Conservation (phyloP, 2,113 vertebrate species). For the Telmatochromis sp. region DNA sequence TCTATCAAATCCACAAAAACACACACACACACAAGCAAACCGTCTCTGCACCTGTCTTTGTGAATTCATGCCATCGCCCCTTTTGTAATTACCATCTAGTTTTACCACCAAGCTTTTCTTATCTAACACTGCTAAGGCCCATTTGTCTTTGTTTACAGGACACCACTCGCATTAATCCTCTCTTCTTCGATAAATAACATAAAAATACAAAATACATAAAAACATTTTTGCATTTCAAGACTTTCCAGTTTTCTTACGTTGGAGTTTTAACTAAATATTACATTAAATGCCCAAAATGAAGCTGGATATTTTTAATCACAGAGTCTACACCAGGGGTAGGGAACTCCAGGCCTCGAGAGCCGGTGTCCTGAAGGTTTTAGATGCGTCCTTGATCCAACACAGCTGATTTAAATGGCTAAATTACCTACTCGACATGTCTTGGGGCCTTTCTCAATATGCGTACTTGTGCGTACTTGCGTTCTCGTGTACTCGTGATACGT, state of each 20-base stretch:
- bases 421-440: neutral
- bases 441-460: neutral
- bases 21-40: neutral
- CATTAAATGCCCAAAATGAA: neutral
- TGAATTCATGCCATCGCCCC: neutral
- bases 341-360: neutral
- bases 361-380: neutral
- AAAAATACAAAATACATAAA: neutral
- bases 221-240: neutral
- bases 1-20: neutral
- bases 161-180: neutral
- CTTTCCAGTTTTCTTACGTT: neutral
- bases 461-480: too few species aligned
- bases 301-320: neutral
- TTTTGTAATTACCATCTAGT: neutral
- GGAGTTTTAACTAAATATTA: neutral
- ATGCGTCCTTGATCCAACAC: neutral
- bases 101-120: neutral
- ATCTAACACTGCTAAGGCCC: neutral
- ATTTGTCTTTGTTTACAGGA: neutral
- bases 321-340: neutral
- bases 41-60: neutral
- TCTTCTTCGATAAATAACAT: neutral
- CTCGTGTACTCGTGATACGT: too few species aligned
- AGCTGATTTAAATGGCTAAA: neutral